Base-by-base conservation (phyloP, 1,140 invertebrate species). In the Lasioglossum albipes region DNA sequence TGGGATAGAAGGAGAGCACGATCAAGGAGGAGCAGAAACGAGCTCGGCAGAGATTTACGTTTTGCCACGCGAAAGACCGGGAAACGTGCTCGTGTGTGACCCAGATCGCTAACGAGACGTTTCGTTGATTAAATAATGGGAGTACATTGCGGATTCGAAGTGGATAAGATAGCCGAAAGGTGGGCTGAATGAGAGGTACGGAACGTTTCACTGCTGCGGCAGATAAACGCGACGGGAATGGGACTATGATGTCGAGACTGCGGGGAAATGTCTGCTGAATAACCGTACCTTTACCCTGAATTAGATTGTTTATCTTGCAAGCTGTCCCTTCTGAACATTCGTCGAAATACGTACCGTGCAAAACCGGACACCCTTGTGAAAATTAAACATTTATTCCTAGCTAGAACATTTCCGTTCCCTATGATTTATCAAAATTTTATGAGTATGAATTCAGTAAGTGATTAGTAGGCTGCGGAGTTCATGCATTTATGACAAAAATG, bases 41-140 rank as follows among this genome's bases (percentile, higher is more conserved):
- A 0, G 41, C 22, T 12, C 31, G 36, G 16, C 27, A 41, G 27
- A 72, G 64, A 82, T 67, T 79, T 73, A 79, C 76, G 64, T 52
- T 82, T 75, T n/a, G 69, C 0, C 20, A 36, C 52, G 77, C 22
- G 41, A 74, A 74, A 79, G 49, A 74, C 70, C 62, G 70, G 61
- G 77, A 79, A 79, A 79, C 71, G 62, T 79, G 71, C 49, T 74
- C 77, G 62, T 73, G 62, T 79, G 70, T 79, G 77, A 79, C 76
- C 76, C 45, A 79, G 9, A 79, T 79, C 77, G 77, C 20, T 79
- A 79, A 79, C 77, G 77, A 79, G 77, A 79, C 71, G 77, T 73
- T 79, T 74, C 77, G 77, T 22, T 57, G 77, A 79, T 79, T 74
- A 73, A 79, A 79, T 74, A 79, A 74, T 74, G 77, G 49, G 36